Evolutionary conservation across 2,797 vertebrate species (phyloP).

Genomic region (Enteromius radiatus): DNA sequence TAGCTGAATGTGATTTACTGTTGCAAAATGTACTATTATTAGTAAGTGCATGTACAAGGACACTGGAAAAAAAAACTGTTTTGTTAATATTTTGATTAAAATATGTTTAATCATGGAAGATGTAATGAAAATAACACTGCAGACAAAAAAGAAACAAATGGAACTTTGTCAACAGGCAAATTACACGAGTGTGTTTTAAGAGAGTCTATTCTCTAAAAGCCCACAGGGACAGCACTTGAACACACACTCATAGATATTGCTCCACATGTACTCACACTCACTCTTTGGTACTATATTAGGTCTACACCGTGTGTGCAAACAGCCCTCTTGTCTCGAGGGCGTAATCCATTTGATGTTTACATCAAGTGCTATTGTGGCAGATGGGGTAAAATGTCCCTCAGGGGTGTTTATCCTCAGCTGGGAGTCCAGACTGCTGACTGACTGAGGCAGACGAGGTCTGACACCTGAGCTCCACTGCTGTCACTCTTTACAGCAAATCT

Average conservation of each 20-base stretch:
- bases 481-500: constrained; percentile 77
- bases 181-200: constrained; percentile 1
- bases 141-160: no score
- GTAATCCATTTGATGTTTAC: constrained; percentile 48
- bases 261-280: constrained; percentile 17
- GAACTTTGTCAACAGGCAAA: constrained; percentile 14
- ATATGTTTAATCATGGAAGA: background rate
- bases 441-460: constrained; percentile 58
- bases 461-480: constrained; percentile 69
- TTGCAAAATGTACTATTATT: background rate
- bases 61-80: no score
- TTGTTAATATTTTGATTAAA: background rate
- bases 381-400: constrained; percentile 43
- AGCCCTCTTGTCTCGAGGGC: constrained; percentile 34
- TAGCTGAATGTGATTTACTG: background rate
- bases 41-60: background rate
- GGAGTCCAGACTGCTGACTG: constrained; percentile 51
- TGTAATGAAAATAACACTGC: background rate
- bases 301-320: constrained; percentile 42
- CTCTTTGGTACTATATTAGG: constrained; percentile 59
- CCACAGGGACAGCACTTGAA: constrained; percentile 19
- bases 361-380: constrained; percentile 34
- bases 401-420: constrained; percentile 27
- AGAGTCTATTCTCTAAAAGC: constrained; percentile 23
- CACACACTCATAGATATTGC: constrained; percentile 18